Conservation (phyloP, 2,888 invertebrate species). For the Hanleya hanleyi region DNA sequence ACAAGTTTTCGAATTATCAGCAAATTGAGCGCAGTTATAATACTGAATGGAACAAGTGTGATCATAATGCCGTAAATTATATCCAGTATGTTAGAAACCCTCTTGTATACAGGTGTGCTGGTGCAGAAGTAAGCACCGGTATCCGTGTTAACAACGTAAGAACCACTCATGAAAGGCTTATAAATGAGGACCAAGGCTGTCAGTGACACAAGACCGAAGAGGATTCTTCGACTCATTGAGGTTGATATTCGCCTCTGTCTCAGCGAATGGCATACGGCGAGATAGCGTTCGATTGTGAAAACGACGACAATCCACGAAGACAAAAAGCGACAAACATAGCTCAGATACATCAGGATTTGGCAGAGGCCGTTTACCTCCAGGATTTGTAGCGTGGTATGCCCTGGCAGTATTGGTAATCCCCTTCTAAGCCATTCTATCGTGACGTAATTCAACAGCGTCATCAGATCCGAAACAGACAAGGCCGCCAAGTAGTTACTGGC, state of each 20-base stretch:
- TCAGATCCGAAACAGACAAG: slow-evolving; percentile 84
- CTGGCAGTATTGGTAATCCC: slow-evolving; percentile 50
- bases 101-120: slow-evolving; percentile 40
- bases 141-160: slow-evolving; percentile 26
- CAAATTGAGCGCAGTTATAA: slow-evolving; percentile 62
- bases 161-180: slow-evolving; percentile 59
- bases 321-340: slow-evolving; percentile 71
- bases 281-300: slow-evolving; percentile 67
- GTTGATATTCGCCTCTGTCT: slow-evolving; percentile 58
- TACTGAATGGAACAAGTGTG: slow-evolving; percentile 65
- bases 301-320: slow-evolving; percentile 68
- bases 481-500: slow-evolving; percentile 87
- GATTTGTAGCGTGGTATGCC: slow-evolving; percentile 41
- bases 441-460: slow-evolving; percentile 78
- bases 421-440: slow-evolving; percentile 67
- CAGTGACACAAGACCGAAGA: slow-evolving; percentile 46
- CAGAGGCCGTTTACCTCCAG: slow-evolving; percentile 78
- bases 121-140: slow-evolving; percentile 48
- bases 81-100: slow-evolving; percentile 58
- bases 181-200: slow-evolving; percentile 51
- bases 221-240: slow-evolving; percentile 53
- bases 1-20: slow-evolving; percentile 64
- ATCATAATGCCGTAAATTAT: slow-evolving; percentile 61
- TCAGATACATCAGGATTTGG: slow-evolving; percentile 83
- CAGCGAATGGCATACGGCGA: slow-evolving; percentile 67